Percentiles rank a stretch among this genome's conserved stretches.
phyloP scores from a whole-genome alignment of 2,888 invertebrate species.

The Agrenia bidenticulata region DNA sequence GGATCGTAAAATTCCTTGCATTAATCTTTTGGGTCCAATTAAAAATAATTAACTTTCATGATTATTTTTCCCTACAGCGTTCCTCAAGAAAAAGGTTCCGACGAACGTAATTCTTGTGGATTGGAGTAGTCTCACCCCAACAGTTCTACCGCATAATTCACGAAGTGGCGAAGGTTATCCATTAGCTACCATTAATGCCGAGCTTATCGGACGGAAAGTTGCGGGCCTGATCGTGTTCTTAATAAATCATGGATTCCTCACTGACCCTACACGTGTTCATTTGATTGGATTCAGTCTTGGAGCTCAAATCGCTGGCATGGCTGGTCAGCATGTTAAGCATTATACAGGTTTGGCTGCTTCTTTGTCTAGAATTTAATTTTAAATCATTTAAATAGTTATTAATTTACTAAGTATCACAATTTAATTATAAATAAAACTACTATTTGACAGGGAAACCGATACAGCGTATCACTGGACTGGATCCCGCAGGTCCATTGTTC shows the following conservation, averaged over 20 bases:
- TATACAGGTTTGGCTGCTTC: no score
- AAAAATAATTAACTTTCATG: no score
- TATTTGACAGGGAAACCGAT: conserved; percentile 41
- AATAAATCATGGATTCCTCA: conserved; percentile 41
- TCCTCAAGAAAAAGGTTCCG: conserved; percentile 36
- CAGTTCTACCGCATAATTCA: conserved; percentile 21
- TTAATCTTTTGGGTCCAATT: no score
- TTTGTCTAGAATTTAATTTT: no score
- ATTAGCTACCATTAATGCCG: conserved; percentile 35
- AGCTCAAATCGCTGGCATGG: conserved; percentile 40
- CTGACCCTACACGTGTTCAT: conserved; percentile 42
- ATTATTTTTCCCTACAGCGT: no score
- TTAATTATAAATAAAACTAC: no score
- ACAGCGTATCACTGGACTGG: conserved; percentile 42
- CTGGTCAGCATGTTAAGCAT: conserved; percentile 40
- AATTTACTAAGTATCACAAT: no score
- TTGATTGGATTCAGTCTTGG: conserved; percentile 41
- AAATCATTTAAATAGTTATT: no score
- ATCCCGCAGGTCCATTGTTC: conserved; percentile 44
- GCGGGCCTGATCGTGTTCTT: conserved; percentile 31
- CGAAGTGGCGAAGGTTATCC: conserved; percentile 31
- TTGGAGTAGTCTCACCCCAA: conserved; percentile 33
- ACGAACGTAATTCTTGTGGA: conserved; percentile 43
- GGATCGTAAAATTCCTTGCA: no score
- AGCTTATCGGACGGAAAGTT: conserved; percentile 35